Conservation (phyloP, 2,888 invertebrate genomes). For the Drosophila fungiperda region DNA sequence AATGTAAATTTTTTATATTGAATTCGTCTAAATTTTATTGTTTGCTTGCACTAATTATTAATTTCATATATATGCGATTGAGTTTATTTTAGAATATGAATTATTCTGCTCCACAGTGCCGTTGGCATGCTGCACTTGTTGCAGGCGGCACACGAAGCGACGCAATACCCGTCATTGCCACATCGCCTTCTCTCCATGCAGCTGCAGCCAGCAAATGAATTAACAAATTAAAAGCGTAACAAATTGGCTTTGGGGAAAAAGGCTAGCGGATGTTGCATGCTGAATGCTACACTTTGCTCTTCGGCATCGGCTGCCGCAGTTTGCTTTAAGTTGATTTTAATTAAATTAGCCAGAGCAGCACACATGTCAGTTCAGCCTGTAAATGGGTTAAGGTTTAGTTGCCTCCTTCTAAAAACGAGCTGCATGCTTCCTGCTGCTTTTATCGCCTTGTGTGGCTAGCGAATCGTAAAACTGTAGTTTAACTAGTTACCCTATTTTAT, state of each 20-base stretch:
- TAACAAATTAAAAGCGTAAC: constrained; percentile 77
- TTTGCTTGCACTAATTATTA: not conserved
- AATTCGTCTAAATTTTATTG: not conserved
- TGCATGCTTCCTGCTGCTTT: constrained; percentile 17
- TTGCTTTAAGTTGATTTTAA: constrained; percentile 75
- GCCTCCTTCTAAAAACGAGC: not conserved
- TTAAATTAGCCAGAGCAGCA: constrained; percentile 66
- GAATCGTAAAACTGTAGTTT: constrained; percentile 8
- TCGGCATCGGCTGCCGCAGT: constrained; percentile 32
- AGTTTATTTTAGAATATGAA: not conserved
- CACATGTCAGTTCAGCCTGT: constrained; percentile 50
- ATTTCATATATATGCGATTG: not conserved
- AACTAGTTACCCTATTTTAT: not conserved
- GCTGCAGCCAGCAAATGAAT: constrained; percentile 68
- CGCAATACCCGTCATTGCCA: constrained; percentile 11
- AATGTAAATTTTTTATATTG: not conserved
- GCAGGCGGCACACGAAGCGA: constrained; percentile 46
- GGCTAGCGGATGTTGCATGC: constrained; percentile 43
- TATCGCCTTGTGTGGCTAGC: constrained; percentile 2
- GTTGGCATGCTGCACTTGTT: constrained; percentile 58
- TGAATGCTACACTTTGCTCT: constrained; percentile 21
- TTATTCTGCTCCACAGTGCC: not conserved
- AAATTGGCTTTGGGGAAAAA: constrained; percentile 64
- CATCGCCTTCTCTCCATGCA: constrained; percentile 21
- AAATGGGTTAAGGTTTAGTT: constrained; percentile 5